Base-by-base conservation (phyloP, 2,888 invertebrate species). In the Melanotus villosus region DNA sequence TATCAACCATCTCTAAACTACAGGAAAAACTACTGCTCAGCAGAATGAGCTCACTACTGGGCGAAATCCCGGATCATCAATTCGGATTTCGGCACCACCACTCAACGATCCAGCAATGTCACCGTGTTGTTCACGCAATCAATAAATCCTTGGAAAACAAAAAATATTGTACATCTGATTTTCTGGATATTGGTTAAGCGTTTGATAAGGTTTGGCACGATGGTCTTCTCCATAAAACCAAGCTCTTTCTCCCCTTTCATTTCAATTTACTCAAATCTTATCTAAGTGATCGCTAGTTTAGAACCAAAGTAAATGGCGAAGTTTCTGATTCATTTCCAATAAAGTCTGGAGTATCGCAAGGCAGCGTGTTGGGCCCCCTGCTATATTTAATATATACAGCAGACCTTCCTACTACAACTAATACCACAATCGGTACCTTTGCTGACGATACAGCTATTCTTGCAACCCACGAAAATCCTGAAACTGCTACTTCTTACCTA, bases 1-100 rank as follows among this genome's bases (percentile, higher is more conserved):
- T 45, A 45, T 19, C 45, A 18, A 45, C 45, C 10, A 19, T 45
- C 10, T 45, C 45, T 10, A 45, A 16, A 43, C 16, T 43, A 43
- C 16, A 10, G 6, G 43, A 43, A 43, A 14, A 18, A 43, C 14
- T 38, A 12, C 41, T 41, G 14, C 38, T 38, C 10, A 12, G 14
- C 10, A 10, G 14, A 10, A 38, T 43, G 9, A 9, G 16, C 6
- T 18, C 16, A 6, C 16, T 4, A 18, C 16, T 4, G 1, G 16
- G 19, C 14, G 5, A 7, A 16, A 16, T 45, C 19, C 14, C 19
- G 9, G n/a, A n/a, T n/a, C n/a, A n/a, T n/a, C n/a, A n/a, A n/a
- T n/a, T n/a, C n/a, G n/a, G n/a, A n/a, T n/a, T n/a, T n/a, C n/a
- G n/a, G n/a, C n/a, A n/a, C n/a, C n/a, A n/a, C n/a, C n/a, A n/a